These are phyloP conservation scores for Struthidea cinerea DNA, from an alignment of 2,113 vertebrate genomes.

Conservation along the genomic window DNA sequence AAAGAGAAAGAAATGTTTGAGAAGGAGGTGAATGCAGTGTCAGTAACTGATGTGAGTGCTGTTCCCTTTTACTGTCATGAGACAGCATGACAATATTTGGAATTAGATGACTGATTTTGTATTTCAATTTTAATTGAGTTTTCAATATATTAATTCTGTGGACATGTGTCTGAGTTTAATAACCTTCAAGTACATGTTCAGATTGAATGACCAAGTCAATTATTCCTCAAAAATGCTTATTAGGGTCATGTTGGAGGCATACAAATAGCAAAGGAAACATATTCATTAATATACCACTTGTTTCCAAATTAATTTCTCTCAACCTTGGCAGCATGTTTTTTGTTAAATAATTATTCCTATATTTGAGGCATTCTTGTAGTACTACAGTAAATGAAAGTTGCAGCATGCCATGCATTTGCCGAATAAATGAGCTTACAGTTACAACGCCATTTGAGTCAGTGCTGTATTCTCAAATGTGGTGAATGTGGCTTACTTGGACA, in stretches of 20 bases:
- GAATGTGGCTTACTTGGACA: neutral
- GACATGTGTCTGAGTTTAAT: conserved; percentile 58
- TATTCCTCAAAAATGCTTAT: conserved; percentile 66
- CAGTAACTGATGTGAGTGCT: neutral
- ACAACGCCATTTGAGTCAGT: neutral
- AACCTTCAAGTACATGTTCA: conserved; percentile 63
- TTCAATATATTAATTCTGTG: conserved; percentile 64
- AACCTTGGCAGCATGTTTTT: conserved; percentile 30
- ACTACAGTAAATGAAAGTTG: neutral
- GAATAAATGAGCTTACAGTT: conserved; percentile 13
- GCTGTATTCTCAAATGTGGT: neutral
- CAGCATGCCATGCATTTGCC: neutral
- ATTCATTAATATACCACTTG: conserved; percentile 56
- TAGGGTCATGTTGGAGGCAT: conserved; percentile 46
- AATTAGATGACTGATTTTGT: conserved; percentile 41
- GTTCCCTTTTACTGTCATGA: conserved; percentile 37
- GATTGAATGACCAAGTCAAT: conserved; percentile 68
- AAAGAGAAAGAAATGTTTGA: neutral
- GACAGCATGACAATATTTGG: conserved; percentile 3
- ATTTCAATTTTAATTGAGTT: conserved; percentile 67
- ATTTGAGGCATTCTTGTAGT: conserved; percentile 15
- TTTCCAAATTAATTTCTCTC: conserved; percentile 62
- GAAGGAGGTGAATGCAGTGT: neutral
- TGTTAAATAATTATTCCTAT: conserved; percentile 49
- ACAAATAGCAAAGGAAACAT: conserved; percentile 40